These are phyloP conservation scores for Anguilla megastoma DNA, from an alignment of 2,797 vertebrate species.

Conservation along the genomic window DNA sequence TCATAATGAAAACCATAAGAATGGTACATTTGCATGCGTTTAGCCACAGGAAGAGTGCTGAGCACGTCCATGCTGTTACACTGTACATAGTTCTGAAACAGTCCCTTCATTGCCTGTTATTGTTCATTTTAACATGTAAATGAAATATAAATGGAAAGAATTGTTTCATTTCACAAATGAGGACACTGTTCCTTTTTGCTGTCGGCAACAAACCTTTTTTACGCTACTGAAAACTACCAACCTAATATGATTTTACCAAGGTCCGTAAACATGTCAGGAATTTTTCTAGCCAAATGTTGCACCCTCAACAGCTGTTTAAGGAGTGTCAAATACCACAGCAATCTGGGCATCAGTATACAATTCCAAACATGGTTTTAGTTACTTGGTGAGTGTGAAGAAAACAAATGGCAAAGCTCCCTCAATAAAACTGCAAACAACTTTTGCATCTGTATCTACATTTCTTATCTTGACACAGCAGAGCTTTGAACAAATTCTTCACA, in stretches of 20 bases:
- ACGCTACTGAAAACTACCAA: not conserved
- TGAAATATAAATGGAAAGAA: not conserved
- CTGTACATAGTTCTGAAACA: not conserved
- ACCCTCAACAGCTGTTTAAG: constrained; percentile 17
- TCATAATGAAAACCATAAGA: constrained; percentile 28
- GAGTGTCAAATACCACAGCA: not conserved
- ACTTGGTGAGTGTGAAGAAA: not conserved
- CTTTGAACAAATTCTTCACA: not conserved
- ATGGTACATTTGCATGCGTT: not conserved
- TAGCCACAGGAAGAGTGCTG: not conserved
- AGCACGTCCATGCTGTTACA: not conserved
- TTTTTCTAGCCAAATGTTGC: not conserved
- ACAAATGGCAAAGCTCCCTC: not conserved
- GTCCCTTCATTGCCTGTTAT: not conserved
- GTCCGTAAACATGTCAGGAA: not conserved
- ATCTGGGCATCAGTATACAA: not conserved
- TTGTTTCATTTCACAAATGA: not conserved
- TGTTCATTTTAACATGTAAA: not conserved
- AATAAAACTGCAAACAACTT: not conserved
- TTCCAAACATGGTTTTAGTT: not conserved
- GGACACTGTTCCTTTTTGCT: not conserved
- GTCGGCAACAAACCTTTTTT: not conserved
- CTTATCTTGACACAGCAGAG: not conserved
- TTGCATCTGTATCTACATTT: not conserved
- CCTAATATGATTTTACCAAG: not conserved